Percentiles rank a stretch among this genome's conserved stretches.
Evolutionary conservation across 1,140 invertebrate species (phyloP).

Genomic region (Calosoma granatense): DNA sequence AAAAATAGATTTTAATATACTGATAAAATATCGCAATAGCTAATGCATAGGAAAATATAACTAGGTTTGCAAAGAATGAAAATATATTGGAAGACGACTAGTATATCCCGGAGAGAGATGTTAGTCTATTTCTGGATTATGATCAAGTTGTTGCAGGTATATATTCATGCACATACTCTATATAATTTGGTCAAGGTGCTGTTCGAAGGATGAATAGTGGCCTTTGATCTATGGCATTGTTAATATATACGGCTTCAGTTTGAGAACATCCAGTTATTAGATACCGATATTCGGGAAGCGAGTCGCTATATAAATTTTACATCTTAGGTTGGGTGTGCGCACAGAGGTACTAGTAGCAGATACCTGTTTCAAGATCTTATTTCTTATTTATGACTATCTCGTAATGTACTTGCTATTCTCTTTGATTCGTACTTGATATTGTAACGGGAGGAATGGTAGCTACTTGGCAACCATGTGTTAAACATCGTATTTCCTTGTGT

Average conservation of each 20-base stretch:
- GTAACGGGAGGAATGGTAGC: background rate
- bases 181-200: no score
- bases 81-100: no score
- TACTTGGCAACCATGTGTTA: background rate
- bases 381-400: slow-evolving; percentile 6
- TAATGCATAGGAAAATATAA: no score
- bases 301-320: background rate
- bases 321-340: background rate
- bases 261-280: background rate
- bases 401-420: slow-evolving; percentile 6
- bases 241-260: background rate
- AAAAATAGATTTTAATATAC: no score
- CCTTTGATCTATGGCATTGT: background rate
- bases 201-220: no score
- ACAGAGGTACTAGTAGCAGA: background rate
- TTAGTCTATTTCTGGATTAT: no score
- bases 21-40: no score
- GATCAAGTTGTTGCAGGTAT: background rate
- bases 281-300: background rate
- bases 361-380: slow-evolving; percentile 3
- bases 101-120: no score
- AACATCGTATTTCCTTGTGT: background rate
- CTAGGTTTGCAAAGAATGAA: no score
- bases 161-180: no score
- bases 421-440: background rate